Conservation (phyloP, 2,888 invertebrate genomes). For the Tryphoninae sp. region DNA sequence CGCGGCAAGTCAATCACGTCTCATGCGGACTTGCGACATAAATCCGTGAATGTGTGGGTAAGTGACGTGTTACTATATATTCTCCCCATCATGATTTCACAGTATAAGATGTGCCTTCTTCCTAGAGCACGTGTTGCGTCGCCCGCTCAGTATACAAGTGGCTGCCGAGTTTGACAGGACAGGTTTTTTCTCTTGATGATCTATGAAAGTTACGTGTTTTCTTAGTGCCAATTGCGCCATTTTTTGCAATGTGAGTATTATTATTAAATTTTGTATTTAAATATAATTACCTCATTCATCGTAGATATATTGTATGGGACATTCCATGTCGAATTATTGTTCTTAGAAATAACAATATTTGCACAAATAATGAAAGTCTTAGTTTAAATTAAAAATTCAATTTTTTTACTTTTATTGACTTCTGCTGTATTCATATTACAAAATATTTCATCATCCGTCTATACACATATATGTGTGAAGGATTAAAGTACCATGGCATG, state of each 20-base stretch:
- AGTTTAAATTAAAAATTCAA: background rate
- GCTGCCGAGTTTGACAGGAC: slow-evolving; percentile 18
- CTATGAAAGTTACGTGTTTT: slow-evolving; percentile 20
- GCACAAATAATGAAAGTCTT: background rate
- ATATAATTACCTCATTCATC: background rate
- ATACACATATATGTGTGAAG: too few relatives aligned
- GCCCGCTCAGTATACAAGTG: slow-evolving; percentile 22
- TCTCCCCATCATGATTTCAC: background rate
- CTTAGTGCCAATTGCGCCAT: slow-evolving; percentile 1
- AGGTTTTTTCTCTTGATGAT: slow-evolving; percentile 5
- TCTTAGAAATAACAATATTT: background rate
- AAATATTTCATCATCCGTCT: too few relatives aligned
- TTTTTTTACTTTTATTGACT: background rate
- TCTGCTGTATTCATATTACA: too few relatives aligned
- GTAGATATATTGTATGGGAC: background rate
- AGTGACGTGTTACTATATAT: slow-evolving; percentile 2
- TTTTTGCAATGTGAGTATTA: slow-evolving; percentile 41
- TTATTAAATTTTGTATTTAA: background rate
- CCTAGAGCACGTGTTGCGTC: slow-evolving; percentile 37
- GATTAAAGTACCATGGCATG: too few relatives aligned
- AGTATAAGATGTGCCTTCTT: background rate
- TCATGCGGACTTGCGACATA: slow-evolving; percentile 16
- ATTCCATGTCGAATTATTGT: background rate
- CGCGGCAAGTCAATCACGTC: slow-evolving; percentile 35
- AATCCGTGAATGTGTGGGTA: background rate